Conservation (phyloP, 2,113 vertebrate genomes). For the Pachyramphus minor region DNA sequence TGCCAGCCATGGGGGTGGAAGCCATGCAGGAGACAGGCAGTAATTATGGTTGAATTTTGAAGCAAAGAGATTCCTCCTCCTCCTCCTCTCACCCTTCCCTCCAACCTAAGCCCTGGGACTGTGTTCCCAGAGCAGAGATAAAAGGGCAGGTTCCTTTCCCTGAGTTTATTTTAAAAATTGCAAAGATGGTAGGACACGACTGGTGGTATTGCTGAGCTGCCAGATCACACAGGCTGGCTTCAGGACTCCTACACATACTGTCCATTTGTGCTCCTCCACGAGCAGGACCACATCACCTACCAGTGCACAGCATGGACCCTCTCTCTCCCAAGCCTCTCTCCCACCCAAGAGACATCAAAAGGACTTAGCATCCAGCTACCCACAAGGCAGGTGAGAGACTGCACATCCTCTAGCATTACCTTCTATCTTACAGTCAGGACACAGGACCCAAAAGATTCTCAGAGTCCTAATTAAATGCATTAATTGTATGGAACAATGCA, state of each 20-base stretch:
- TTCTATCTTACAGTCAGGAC: neutral
- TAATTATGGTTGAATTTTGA: neutral
- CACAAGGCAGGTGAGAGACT: neutral
- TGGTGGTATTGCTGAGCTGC: neutral
- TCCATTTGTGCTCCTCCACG: neutral
- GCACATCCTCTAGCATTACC: neutral
- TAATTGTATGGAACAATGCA: neutral
- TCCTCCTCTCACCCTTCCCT: neutral
- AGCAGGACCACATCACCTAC: neutral
- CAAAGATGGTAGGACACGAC: neutral
- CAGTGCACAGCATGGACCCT: accelerated
- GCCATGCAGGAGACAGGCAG: neutral
- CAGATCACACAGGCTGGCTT: neutral
- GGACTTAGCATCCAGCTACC: neutral
- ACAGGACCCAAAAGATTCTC: accelerated
- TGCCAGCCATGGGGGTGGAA: neutral
- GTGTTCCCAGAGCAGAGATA: neutral
- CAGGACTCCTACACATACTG: accelerated
- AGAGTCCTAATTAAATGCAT: neutral
- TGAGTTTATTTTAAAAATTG: neutral
- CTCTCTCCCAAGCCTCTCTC: neutral
- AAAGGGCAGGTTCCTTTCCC: neutral
- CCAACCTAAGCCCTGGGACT: neutral
- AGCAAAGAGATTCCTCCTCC: neutral
- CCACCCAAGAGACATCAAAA: neutral